A percentile compares a stretch with the other conserved stretches of the same genome.
phyloP scores from a whole-genome alignment of 2,113 vertebrate species.

The Ursus arctos region DNA sequence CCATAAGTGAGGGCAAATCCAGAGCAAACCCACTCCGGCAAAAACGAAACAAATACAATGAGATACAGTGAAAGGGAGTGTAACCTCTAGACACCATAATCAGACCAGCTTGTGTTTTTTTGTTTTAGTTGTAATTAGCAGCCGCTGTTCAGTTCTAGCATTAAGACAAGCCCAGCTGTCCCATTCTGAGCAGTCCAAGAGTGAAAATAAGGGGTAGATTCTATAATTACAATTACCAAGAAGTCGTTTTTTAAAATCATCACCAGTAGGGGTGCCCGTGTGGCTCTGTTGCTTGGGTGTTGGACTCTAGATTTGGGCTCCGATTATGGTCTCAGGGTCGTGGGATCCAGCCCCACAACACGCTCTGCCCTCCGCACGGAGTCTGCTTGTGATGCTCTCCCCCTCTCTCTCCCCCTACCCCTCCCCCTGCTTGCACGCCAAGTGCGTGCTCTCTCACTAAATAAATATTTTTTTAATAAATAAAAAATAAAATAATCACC shows the following conservation, averaged over 20 bases:
- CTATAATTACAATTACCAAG: conserved; percentile 13
- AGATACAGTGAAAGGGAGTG: conserved; percentile 59
- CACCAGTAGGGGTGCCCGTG: not conserved
- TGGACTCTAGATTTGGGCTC: not conserved
- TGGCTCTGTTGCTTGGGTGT: not conserved
- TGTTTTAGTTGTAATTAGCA: conserved; percentile 82
- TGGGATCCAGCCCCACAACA: not conserved
- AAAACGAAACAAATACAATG: not conserved
- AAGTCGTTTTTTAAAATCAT: conserved; percentile 37
- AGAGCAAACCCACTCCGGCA: conserved; percentile 79
- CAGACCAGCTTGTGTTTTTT: conserved; percentile 71
- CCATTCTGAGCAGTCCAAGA: conserved; percentile 67
- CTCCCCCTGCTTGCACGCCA: too few relatives aligned
- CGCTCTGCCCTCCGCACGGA: too few relatives aligned
- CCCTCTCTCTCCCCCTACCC: too few relatives aligned
- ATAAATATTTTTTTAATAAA: too few relatives aligned
- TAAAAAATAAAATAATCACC: not conserved
- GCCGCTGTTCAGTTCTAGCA: conserved; percentile 77
- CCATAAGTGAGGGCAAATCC: conserved; percentile 69
- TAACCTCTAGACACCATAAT: conserved; percentile 79
- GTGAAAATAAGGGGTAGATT: conserved; percentile 64
- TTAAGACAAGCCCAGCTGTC: conserved; percentile 78
- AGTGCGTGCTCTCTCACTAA: too few relatives aligned
- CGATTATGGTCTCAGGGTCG: not conserved
- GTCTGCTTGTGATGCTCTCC: too few relatives aligned